Base-by-base conservation (phyloP, 2,888 invertebrate genomes). In the Dasypogon diadema region DNA sequence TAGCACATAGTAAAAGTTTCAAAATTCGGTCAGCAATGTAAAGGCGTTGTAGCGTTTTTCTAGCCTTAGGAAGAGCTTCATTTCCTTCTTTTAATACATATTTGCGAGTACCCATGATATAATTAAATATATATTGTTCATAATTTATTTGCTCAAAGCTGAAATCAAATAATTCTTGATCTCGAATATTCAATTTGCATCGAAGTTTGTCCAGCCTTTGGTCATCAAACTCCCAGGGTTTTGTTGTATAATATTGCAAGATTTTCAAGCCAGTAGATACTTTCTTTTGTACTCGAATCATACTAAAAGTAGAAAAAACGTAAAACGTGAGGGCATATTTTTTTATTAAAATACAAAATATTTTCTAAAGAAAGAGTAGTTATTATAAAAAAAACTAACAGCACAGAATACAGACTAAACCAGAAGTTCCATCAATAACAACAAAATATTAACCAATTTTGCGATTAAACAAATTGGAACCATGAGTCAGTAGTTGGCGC, bases 71-170 rank as follows among this genome's bases (percentile, higher is more conserved):
- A 21, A 96, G 82, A 0, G 92, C 92, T 8, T 91, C 88, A 0
- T 92, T 91, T 80, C 92, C 92, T 80, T 98, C 97, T 79, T 95
- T 95, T 75, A 96, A 87, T 81, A 94, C 92, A 83, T 90, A 97
- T 79, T 92, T 91, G 14, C 97, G 89, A n/a, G 93, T 91, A 0
- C 97, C 97, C 78, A 93, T 88, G 30, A 96, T 90, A 82, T 95
- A 95, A 82, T 87, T 88, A 79, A 89, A 87, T 79, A 94, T 83
- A 82, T 92, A 95, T 0, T 88, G 84, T 73, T 91, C 88, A 89
- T 92, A 92, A 79, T 90, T 85, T 1, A 92, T 80, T 80, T 85
- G 84, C 1, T 84, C 83, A 2, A 87, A 82, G 77, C 88, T 87
- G 0, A 89, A 89, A 78, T 89, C 90, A 80, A 93, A 96, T 0